Evolutionary conservation across 2,888 invertebrate species (phyloP), one percentile per base, ranked within the genome.

Genomic region (Andrena marginata): DNA sequence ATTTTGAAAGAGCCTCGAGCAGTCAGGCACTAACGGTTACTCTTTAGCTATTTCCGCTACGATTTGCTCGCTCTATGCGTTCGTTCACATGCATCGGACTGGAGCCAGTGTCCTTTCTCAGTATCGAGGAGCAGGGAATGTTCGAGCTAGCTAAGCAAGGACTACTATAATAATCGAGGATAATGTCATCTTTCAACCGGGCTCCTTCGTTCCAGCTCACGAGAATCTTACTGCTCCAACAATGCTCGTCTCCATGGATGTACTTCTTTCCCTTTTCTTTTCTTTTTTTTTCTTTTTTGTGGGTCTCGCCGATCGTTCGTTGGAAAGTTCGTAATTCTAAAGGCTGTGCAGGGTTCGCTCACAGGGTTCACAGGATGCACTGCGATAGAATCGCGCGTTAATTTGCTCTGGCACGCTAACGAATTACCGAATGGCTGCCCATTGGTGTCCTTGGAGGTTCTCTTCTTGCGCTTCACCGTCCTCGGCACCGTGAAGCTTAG

Each of bases 311-410:
- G 67, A 82, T 64, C 35, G 48, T 26, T 48, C 33, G 29, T 49
- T 29, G 48, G 33, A 68, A 67, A 74, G 42, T 68, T 63, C 56
- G 70, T 26, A 35, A 71, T 62, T 81, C 87, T 84, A 85, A 87
- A 76, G 77, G 78, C 84, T 87, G 80, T 77, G 82, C 82, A 82
- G 82, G 87, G 85, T 87, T 87, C 85, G 86, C 83, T 89, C 79
- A 87, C 88, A 86, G 85, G 87, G 89, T 92, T 85, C 92, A 90
- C 91, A 91, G 91, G 91, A 91, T 91, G 91, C 91, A 91, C 90
- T 87, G 91, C 88, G 88, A 88, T 83, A 78, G 88, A 85, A 77
- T 89, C 74, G 70, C 88, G 77, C 87, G 83, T 82, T 74, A 68
- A 82, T 77, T 77, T 70, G 42, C 77, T 67, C 1, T 56, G 23